Base-by-base conservation (phyloP, 2,888 invertebrate genomes). In the Sinhomidia bicolor region DNA sequence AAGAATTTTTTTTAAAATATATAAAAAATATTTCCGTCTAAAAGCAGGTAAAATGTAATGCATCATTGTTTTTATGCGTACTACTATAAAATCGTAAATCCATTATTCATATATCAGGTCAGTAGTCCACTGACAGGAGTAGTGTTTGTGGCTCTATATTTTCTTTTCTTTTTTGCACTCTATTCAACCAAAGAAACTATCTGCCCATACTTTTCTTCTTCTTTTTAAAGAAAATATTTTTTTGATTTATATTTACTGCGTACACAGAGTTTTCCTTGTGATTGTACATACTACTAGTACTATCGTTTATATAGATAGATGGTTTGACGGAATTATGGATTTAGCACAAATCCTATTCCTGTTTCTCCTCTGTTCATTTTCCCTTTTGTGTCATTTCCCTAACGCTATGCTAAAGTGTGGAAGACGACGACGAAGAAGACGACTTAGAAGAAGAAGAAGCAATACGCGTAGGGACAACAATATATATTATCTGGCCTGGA, bases 11-110 rank as follows among this genome's bases (percentile, higher is more conserved):
- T n/a, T n/a, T n/a, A n/a, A n/a, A n/a, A n/a, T n/a, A n/a, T 7
- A 36, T 7, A 32, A 36, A 68, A 68, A 29, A 26, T 36, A n/a
- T 79, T 36, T 79, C 36, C 29, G 29, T 60, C 57, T 32, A 23
- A 36, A 20, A 32, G n/a, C 57, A 79, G 79, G 60, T 79, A 60
- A 79, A 68, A n/a, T 36, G 65, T 5, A 71, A 23, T 71, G 44
- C 17, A 41, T 80, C 36, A 36, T 36, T 36, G 44, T 62, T 17
- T 57, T 9, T 76, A 54, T 76, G 29, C 23, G 36, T 12, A 44
- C n/a, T 41, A 41, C 9, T n/a, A n/a, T 62, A 83, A 82, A 5
- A 44, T 62, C 65, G 7, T 7, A 62, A 29, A 36, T 36, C 36
- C 36, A 36, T 36, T 36, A 36, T 3, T 36, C 36, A 36, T 36